Conservation (phyloP, 2,113 vertebrate species). For the Alaudala cheleensis region DNA sequence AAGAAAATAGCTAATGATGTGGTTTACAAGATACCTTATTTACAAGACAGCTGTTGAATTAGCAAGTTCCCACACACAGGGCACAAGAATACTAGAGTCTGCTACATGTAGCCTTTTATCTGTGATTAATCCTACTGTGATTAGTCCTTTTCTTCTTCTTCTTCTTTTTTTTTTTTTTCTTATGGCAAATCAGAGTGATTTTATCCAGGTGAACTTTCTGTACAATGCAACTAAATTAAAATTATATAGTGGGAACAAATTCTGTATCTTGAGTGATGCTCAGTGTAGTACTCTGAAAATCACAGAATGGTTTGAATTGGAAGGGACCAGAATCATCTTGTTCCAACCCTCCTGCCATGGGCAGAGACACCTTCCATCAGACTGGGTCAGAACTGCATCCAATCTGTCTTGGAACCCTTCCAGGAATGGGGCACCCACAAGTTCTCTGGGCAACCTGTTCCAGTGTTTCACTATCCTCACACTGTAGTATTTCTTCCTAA, state of each 20-base stretch:
- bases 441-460: not conserved
- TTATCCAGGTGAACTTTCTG: not conserved
- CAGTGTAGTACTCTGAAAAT: not conserved
- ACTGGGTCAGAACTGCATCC: not conserved
- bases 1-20: not conserved
- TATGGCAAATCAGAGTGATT: not conserved
- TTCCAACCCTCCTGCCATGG: not conserved
- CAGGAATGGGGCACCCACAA: not conserved
- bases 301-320: not conserved
- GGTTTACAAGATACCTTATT: not conserved
- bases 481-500: not conserved
- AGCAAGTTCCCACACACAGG: not conserved
- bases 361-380: not conserved
- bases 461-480: not conserved
- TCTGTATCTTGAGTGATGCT: not conserved
- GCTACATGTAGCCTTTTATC: not conserved
- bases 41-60: not conserved
- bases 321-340: not conserved
- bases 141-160: not conserved
- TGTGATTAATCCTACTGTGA: not conserved
- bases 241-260: fast-evolving
- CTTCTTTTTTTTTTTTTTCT: not conserved
- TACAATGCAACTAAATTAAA: not conserved
- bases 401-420: not conserved
- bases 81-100: not conserved